Percentiles rank a stretch among this genome's conserved stretches.
These are phyloP conservation scores for Puma concolor DNA, from an alignment of 2,113 vertebrate species.

Conservation along the genomic window DNA sequence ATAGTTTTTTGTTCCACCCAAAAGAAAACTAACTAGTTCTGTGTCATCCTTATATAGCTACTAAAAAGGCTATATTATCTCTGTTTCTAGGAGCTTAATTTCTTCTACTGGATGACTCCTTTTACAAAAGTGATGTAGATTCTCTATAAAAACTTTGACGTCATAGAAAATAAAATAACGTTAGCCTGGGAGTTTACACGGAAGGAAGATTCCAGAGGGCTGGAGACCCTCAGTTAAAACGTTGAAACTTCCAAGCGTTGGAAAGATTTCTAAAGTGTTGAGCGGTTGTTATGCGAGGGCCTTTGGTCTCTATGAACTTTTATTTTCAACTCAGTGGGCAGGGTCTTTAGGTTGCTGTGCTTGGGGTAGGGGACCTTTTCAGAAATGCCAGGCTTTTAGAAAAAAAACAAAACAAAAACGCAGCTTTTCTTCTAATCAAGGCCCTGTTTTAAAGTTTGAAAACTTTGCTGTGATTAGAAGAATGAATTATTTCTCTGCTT, in stretches of 20 bases:
- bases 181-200: not conserved
- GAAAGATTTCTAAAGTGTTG: slow-evolving; percentile 45
- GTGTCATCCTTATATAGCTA: not conserved
- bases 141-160: not conserved
- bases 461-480: slow-evolving; percentile 52
- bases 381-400: slow-evolving; percentile 60
- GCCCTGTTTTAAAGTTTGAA: slow-evolving; percentile 52
- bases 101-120: slow-evolving; percentile 56
- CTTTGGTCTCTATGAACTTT: slow-evolving; percentile 37
- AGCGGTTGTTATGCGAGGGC: not conserved
- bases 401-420: not conserved
- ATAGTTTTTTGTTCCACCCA: not conserved
- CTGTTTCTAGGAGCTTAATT: not conserved
- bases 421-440: slow-evolving; percentile 41
- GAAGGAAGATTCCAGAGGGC: not conserved
- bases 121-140: not conserved
- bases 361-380: slow-evolving; percentile 60
- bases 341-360: not conserved
- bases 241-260: not conserved
- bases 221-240: not conserved
- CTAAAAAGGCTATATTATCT: not conserved
- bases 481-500: slow-evolving; percentile 32
- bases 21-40: slow-evolving; percentile 42
- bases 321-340: slow-evolving; percentile 21
- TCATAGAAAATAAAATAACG: not conserved